Evolutionary conservation across 2,797 vertebrate genomes (phyloP).

Genomic region (Schizothorax lantsangensis): DNA sequence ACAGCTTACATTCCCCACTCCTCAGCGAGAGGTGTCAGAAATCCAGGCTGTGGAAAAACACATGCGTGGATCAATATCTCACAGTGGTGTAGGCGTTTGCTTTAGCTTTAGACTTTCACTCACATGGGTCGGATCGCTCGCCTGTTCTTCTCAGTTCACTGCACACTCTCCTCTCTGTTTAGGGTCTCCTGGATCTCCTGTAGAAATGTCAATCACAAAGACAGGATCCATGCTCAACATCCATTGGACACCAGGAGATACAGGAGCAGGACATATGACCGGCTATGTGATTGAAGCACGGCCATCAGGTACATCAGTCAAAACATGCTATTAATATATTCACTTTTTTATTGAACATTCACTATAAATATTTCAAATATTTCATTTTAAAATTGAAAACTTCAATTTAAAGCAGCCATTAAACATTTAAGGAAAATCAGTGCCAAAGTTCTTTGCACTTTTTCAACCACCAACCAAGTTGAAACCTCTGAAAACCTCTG

Average conservation of each 20-base stretch:
- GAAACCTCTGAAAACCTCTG: not conserved
- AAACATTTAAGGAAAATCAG: not conserved
- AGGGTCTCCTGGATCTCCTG: constrained; percentile 91
- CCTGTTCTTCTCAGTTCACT: constrained; percentile 6
- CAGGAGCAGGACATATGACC: constrained; percentile 81
- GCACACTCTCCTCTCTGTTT: constrained; percentile 7
- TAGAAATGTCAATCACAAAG: constrained; percentile 87
- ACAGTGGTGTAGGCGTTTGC: constrained; percentile 34
- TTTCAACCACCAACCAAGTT: not conserved
- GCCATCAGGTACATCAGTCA: constrained; percentile 84
- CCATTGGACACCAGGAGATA: constrained; percentile 86
- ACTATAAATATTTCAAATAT: not conserved
- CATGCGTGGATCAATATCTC: constrained; percentile 56
- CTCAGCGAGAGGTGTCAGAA: constrained; percentile 32
- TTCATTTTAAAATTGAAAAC: not conserved
- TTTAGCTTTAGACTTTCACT: constrained; percentile 25
- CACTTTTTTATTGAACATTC: not conserved
- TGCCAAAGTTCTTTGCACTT: not conserved
- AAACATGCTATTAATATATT: not conserved
- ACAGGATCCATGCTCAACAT: constrained; percentile 84
- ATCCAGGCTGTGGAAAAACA: constrained; percentile 51
- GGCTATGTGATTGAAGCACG: constrained; percentile 92
- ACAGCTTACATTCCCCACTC: constrained; percentile 36
- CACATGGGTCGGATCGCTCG: not conserved
- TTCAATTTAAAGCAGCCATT: not conserved